Base-by-base conservation (phyloP, 2,888 invertebrate species). In the Apamea anceps region DNA sequence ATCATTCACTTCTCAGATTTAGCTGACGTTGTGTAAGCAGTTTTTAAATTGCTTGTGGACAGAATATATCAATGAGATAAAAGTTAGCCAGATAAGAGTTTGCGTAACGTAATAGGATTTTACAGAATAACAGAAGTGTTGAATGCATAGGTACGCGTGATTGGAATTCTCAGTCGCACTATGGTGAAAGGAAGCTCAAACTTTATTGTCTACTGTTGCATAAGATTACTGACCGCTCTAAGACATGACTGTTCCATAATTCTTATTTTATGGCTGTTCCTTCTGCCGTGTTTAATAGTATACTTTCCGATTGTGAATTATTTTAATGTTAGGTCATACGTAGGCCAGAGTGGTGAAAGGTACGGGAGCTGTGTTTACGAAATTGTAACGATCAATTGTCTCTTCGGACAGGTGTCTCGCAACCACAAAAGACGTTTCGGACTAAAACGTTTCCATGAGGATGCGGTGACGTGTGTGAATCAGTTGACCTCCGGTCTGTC, bases 131-230 rank as follows among this genome's bases (percentile, higher is more conserved):
- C 25, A 75, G 42, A 80, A 65, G 72, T 81, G 80, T 81, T 76
- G 66, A 75, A 79, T 45, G 37, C 60, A 75, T 86, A 60, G 70
- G 62, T 80, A 75, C 66, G 80, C 79, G 82, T 75, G 75, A 84
- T 85, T 85, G 82, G 82, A 87, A 86, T 89, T 88, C 84, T 70
- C 81, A 80, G 71, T 85, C 85, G 81, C 80, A 85, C 83, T 90
- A 91, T 86, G 87, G 94, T 94, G 94, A 94, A 94, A 94, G 94
- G 93, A 90, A 90, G 90, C 84, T 86, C 90, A 91, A 92, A 92
- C 92, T 93, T 94, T 93, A 94, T 93, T 92, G 91, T 92, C 77
- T 86, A 82, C 75, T 77, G 83, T 95, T 94, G 91, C 93, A 91
- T 93, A 94, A 94, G 90, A 88, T 88, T 81, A 63, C 91, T 92